These are phyloP conservation scores for Tetranychus cinnabarinus DNA, from an alignment of 1,140 invertebrate species.

Conservation along the genomic window DNA sequence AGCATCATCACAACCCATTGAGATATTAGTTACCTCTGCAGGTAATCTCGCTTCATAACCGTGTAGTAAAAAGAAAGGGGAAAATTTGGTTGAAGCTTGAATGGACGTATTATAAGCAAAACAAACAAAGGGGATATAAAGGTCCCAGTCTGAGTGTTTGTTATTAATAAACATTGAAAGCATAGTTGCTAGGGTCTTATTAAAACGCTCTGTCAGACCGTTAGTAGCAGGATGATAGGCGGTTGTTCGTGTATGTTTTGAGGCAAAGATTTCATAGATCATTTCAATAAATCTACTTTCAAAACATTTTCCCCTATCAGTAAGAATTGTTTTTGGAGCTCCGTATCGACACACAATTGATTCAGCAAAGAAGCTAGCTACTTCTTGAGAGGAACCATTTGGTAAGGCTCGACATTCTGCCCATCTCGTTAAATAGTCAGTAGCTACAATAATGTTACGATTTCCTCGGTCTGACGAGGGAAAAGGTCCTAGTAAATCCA, in stretches of 20 bases:
- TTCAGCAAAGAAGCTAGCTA: conserved; percentile 13
- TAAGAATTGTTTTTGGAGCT: conserved; percentile 14
- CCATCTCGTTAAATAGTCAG: conserved; percentile 16
- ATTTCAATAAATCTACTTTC: not conserved
- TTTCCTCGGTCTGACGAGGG: conserved; percentile 10
- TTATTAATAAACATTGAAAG: conserved; percentile 14
- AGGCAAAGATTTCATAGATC: not conserved
- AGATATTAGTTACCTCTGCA: not conserved
- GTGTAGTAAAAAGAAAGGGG: conserved; percentile 14
- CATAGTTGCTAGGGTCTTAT: conserved; percentile 13
- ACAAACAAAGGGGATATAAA: conserved; percentile 11
- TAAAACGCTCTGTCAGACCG: conserved; percentile 13
- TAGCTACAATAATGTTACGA: conserved; percentile 13
- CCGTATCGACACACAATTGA: conserved; percentile 20
- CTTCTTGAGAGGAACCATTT: not conserved
- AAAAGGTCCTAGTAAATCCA: conserved; percentile 10
- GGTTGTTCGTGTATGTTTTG: conserved; percentile 11
- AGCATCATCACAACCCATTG: not conserved
- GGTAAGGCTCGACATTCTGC: conserved; percentile 9
- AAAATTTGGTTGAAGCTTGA: conserved; percentile 12
- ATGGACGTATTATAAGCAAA: conserved; percentile 6
- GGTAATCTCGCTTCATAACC: conserved; percentile 11
- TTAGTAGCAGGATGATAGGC: conserved; percentile 13
- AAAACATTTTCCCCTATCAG: conserved; percentile 3
- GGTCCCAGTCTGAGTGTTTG: conserved; percentile 16